These are phyloP conservation scores for Drosophila fuyamai DNA, from an alignment of 1,140 invertebrate species.

Conservation along the genomic window DNA sequence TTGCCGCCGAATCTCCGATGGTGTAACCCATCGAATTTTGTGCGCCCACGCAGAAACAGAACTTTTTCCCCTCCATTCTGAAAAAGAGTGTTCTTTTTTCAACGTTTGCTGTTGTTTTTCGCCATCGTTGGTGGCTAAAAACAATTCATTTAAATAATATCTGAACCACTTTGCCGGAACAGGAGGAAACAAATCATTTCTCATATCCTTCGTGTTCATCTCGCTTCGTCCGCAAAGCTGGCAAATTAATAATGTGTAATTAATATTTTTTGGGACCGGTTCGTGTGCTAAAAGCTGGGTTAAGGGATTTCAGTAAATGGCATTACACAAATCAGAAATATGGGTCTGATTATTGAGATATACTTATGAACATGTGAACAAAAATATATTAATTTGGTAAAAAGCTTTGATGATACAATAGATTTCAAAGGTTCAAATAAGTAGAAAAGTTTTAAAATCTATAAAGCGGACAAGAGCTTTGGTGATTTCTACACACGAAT, in stretches of 20 bases:
- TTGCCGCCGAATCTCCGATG: conserved; percentile 17
- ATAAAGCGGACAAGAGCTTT: too few relatives aligned
- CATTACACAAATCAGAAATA: conserved; percentile 9
- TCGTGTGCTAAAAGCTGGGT: background rate
- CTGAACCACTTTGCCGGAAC: conserved; percentile 59
- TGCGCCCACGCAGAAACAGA: conserved; percentile 66
- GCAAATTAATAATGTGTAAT: conserved; percentile 81
- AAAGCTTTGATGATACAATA: too few relatives aligned
- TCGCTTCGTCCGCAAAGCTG: conserved; percentile 38
- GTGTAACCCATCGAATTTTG: conserved; percentile 40
- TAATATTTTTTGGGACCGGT: conserved; percentile 58
- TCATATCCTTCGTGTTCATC: conserved; percentile 66
- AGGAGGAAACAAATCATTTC: conserved; percentile 77
- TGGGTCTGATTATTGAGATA: conserved; percentile 12
- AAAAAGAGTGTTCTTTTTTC: conserved; percentile 50
- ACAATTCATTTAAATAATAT: conserved; percentile 83
- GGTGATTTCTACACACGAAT: too few relatives aligned
- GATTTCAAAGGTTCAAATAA: too few relatives aligned
- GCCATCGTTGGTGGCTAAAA: conserved; percentile 48
- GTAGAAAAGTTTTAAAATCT: too few relatives aligned
- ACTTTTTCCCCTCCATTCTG: conserved; percentile 36
- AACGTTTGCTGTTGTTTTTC: conserved; percentile 16
- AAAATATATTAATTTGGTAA: too few relatives aligned
- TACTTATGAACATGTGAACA: background rate
- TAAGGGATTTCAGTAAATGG: conserved; percentile 1